Evolutionary conservation across 1,140 invertebrate species (phyloP).

Genomic region (Drosophila santomea): DNA sequence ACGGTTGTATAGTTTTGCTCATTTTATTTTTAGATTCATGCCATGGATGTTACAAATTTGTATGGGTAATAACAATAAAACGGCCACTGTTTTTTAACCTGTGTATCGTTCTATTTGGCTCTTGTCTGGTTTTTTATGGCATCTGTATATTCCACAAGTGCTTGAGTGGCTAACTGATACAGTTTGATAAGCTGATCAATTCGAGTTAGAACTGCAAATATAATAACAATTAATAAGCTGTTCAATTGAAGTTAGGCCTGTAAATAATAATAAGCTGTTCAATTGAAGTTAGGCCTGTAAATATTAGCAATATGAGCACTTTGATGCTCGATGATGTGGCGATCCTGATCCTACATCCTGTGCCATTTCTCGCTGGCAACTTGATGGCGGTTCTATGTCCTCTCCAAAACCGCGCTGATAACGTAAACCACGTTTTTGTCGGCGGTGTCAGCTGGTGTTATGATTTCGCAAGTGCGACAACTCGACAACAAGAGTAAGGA

Average conservation of each 20-base stretch:
- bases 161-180: background rate
- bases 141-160: background rate
- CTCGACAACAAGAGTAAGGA: too few species aligned
- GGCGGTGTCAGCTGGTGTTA: constrained; percentile 34
- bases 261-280: accelerated
- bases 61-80: background rate
- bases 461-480: constrained; percentile 37
- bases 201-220: background rate
- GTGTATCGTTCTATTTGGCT: background rate
- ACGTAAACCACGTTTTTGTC: constrained; percentile 18
- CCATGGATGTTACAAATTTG: background rate
- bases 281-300: background rate
- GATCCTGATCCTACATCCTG: background rate
- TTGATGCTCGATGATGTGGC: background rate
- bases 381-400: constrained; percentile 35
- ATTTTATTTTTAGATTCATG: background rate
- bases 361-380: background rate
- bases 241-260: too few species aligned
- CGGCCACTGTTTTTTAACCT: constrained; percentile 1
- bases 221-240: background rate
- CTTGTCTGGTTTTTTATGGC: background rate
- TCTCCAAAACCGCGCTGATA: constrained; percentile 38
- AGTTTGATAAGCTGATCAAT: background rate
- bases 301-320: background rate
- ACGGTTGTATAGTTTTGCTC: background rate